Conservation (phyloP, 2,797 vertebrate species). For the Myoxocephalus aenaeus region DNA sequence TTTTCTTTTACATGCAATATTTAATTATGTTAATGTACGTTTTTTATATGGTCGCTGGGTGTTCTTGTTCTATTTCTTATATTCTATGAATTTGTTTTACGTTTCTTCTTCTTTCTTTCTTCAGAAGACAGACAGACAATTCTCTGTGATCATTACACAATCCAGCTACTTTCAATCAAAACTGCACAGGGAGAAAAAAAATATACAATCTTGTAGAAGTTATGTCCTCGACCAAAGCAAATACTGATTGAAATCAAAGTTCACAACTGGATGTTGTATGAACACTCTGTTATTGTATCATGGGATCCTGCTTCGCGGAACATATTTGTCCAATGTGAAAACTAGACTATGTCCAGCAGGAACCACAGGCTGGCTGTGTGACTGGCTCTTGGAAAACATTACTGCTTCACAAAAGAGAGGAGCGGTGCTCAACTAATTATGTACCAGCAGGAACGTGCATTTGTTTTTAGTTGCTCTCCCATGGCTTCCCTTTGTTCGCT, state of each 20-base stretch:
- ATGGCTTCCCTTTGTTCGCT: slow-evolving; percentile 34
- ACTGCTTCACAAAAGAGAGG: slow-evolving; percentile 29
- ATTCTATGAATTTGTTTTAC: not conserved
- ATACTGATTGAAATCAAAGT: slow-evolving; percentile 12
- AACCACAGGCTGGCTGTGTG: slow-evolving; percentile 24
- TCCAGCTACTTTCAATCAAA: not conserved
- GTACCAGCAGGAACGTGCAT: slow-evolving; percentile 45
- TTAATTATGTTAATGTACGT: not conserved
- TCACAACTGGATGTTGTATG: slow-evolving; percentile 19
- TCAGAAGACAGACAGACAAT: slow-evolving; percentile 5
- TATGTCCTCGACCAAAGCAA: slow-evolving; percentile 5
- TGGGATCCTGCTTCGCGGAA: slow-evolving; percentile 18
- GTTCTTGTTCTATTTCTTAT: not conserved
- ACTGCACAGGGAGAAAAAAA: not conserved
- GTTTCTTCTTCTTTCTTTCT: not conserved
- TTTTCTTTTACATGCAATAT: not conserved
- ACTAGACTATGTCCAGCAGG: slow-evolving; percentile 29
- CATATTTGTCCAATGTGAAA: slow-evolving; percentile 29
- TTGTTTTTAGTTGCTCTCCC: slow-evolving; percentile 58
- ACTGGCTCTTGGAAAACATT: slow-evolving; percentile 33
- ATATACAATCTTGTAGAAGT: slow-evolving; percentile 7
- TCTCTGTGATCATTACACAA: slow-evolving; percentile 3
- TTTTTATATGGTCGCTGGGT: not conserved
- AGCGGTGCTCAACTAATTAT: slow-evolving; percentile 42
- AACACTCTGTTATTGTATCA: slow-evolving; percentile 1